These are phyloP conservation scores for Steinernema feltiae DNA, from an alignment of 1,140 invertebrate species.

Conservation along the genomic window DNA sequence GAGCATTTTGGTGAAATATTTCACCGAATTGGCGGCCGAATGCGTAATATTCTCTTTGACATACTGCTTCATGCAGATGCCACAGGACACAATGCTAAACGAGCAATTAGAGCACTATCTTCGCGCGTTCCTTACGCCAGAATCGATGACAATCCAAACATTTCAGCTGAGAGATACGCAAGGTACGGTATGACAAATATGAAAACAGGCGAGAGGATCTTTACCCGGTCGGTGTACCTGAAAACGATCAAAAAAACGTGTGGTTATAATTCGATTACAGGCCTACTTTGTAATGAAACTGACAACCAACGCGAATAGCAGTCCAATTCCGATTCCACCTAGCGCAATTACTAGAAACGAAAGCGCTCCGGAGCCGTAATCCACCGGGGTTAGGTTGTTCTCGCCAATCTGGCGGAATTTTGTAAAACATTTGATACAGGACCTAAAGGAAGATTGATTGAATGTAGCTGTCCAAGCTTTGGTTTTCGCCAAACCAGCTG, in stretches of 20 bases:
- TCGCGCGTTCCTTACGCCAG: conserved; percentile 32
- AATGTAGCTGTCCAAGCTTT: background rate
- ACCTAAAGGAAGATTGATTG: conserved; percentile 57
- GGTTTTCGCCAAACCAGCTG: background rate
- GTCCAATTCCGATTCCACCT: conserved; percentile 83
- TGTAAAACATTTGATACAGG: conserved; percentile 89
- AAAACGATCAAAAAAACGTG: conserved; percentile 1
- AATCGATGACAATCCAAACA: conserved; percentile 37
- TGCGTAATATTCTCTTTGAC: conserved; percentile 94
- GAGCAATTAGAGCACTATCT: background rate
- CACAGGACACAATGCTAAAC: conserved; percentile 79
- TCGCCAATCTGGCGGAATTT: conserved; percentile 65
- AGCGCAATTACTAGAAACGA: conserved; percentile 89
- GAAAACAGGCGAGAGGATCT: conserved; percentile 42
- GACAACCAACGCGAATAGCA: conserved; percentile 87
- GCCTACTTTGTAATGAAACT: conserved; percentile 63
- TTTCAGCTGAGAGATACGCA: conserved; percentile 37
- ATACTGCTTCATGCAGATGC: conserved; percentile 97
- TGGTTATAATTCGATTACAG: background rate
- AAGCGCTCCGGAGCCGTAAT: conserved; percentile 75
- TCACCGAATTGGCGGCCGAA: conserved; percentile 92
- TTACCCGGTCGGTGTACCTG: conserved; percentile 39
- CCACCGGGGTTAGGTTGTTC: conserved; percentile 43
- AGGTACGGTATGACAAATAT: conserved; percentile 42
- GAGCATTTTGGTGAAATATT: conserved; percentile 97